Conservation (phyloP, 2,888 invertebrate species). For the Dermolepida albohirtum region DNA sequence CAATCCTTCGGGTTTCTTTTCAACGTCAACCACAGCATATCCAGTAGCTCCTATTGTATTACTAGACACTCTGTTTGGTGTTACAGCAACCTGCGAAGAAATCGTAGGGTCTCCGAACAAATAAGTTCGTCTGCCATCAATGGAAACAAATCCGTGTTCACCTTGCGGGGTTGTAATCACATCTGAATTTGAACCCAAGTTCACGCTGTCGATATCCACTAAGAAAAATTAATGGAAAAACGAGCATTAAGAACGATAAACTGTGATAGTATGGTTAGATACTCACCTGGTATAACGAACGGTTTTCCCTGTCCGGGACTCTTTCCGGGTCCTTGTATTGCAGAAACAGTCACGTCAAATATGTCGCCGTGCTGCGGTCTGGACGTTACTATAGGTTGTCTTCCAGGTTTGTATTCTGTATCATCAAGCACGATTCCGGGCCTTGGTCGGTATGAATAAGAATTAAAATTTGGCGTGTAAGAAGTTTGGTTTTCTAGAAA, state of each 20-base stretch:
- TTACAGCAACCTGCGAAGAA: conserved; percentile 56
- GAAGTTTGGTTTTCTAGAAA: conserved; percentile 31
- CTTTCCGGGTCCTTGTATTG: conserved; percentile 85
- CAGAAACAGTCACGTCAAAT: conserved; percentile 89
- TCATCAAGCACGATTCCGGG: conserved; percentile 91
- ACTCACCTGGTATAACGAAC: conserved; percentile 68
- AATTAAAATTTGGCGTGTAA: conserved; percentile 64
- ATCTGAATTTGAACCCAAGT: conserved; percentile 65
- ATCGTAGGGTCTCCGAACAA: conserved; percentile 77
- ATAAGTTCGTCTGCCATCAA: conserved; percentile 91
- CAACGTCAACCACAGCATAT: conserved; percentile 73
- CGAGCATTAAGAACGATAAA: not conserved
- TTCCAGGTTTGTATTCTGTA: conserved; percentile 80
- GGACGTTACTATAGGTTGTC: conserved; percentile 63
- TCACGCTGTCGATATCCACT: conserved; percentile 75
- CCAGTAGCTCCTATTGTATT: conserved; percentile 72
- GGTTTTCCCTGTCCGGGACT: conserved; percentile 65
- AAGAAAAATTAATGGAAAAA: conserved; percentile 51
- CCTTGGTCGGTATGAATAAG: conserved; percentile 78
- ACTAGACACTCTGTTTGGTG: conserved; percentile 54
- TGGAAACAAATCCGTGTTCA: conserved; percentile 89
- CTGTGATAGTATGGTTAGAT: not conserved
- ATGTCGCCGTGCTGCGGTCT: conserved; percentile 75
- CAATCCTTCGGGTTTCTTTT: conserved; percentile 62
- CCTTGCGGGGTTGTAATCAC: conserved; percentile 85